Evolutionary conservation across 2,888 invertebrate genomes (phyloP).

Genomic region (Pseudococcus jackbeardsleyi): DNA sequence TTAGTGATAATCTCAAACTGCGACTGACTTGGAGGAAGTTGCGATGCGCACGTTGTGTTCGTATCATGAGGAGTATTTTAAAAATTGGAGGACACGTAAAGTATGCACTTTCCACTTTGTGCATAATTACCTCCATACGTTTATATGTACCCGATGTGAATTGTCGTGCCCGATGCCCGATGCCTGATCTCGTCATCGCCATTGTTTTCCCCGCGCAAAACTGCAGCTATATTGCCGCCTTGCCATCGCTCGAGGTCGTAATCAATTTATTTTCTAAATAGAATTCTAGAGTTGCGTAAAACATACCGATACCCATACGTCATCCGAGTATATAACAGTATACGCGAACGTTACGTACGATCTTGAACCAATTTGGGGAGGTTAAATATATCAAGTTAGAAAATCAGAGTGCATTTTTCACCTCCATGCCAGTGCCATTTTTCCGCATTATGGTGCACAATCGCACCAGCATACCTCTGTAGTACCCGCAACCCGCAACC

Average conservation of each 20-base stretch:
- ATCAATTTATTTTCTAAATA: slow-evolving; percentile 2
- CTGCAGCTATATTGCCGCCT: too few relatives aligned
- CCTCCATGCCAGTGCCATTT: neutral
- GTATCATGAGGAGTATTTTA: neutral
- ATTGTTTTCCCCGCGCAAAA: neutral
- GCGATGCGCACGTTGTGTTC: neutral
- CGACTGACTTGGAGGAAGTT: neutral
- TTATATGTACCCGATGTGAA: too few relatives aligned
- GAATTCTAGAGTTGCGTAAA: neutral
- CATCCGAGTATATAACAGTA: too few relatives aligned
- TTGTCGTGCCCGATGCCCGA: neutral
- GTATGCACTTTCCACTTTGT: too few relatives aligned
- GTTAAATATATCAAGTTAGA: neutral
- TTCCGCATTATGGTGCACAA: neutral
- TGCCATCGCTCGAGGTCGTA: neutral
- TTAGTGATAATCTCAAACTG: neutral
- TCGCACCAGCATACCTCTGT: neutral
- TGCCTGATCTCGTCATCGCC: neutral
- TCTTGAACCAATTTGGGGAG: neutral
- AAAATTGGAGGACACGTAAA: too few relatives aligned
- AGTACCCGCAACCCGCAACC: neutral
- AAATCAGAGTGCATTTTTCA: neutral
- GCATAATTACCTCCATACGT: too few relatives aligned
- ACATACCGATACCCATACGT: too few relatives aligned
- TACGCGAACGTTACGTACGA: neutral